Evolutionary conservation across 2,888 invertebrate genomes (phyloP).

Genomic region (Drosophila diplacantha): DNA sequence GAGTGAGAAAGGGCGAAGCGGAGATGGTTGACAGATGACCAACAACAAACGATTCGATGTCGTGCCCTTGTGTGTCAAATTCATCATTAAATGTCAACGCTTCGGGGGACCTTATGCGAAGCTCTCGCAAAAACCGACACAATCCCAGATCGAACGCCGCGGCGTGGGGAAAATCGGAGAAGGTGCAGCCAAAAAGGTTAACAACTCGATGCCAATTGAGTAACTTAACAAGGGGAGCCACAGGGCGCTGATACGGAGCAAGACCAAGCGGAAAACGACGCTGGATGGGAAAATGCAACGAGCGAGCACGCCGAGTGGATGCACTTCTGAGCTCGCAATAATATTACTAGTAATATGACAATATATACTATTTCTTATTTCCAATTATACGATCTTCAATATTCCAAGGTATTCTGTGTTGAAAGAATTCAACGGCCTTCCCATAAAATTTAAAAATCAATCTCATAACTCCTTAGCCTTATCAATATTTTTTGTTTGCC

Average conservation of each 20-base stretch:
- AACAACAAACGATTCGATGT: slow-evolving; percentile 53
- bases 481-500: slow-evolving; percentile 3
- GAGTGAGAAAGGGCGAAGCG: slow-evolving; percentile 33
- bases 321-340: neutral
- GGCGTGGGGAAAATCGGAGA: slow-evolving; percentile 13
- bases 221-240: slow-evolving; percentile 59
- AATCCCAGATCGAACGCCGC: slow-evolving; percentile 12
- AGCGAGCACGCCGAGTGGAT: neutral
- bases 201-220: slow-evolving; percentile 67
- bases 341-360: neutral
- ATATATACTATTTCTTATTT: neutral
- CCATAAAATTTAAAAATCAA: neutral
- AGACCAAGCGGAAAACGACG: slow-evolving; percentile 28
- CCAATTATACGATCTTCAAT: neutral
- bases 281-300: slow-evolving; percentile 1
- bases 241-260: slow-evolving; percentile 35
- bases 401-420: neutral
- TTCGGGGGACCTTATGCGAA: slow-evolving; percentile 67
- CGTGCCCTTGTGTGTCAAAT: slow-evolving; percentile 77
- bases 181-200: slow-evolving; percentile 62
- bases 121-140: slow-evolving; percentile 28
- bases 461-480: neutral
- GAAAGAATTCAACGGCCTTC: neutral
- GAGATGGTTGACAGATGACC: slow-evolving; percentile 34
- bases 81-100: slow-evolving; percentile 77